phyloP scores from a whole-genome alignment of 2,797 vertebrate species.

The Erpetoichthys calabaricus region DNA sequence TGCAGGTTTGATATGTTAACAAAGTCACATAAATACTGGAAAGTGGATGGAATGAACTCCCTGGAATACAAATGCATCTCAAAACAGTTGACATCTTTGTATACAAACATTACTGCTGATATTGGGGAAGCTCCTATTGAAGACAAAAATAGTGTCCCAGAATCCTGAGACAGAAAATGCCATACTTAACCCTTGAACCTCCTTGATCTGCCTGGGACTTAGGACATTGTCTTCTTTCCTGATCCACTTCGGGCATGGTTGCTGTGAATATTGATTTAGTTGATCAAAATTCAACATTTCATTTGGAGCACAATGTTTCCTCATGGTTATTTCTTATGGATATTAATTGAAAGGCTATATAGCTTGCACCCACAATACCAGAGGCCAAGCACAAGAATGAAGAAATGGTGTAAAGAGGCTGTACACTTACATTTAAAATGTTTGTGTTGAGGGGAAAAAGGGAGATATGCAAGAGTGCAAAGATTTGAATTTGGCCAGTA shows the following conservation, averaged over 20 bases:
- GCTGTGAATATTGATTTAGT: no score
- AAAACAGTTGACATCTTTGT: slow-evolving; percentile 31
- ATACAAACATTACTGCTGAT: slow-evolving; percentile 43
- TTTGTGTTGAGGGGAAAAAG: no score
- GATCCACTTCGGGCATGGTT: background rate
- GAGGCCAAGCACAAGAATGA: no score
- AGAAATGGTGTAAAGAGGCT: no score
- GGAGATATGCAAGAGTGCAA: no score
- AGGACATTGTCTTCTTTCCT: background rate
- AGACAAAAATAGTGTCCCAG: slow-evolving; percentile 6
- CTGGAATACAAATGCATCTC: slow-evolving; percentile 36
- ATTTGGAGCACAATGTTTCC: no score
- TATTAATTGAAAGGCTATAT: no score
- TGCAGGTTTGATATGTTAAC: slow-evolving; percentile 22
- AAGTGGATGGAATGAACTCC: slow-evolving; percentile 44
- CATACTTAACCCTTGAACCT: background rate
- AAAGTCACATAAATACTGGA: slow-evolving; percentile 34
- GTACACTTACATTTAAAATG: no score
- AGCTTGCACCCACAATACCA: no score
- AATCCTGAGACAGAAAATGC: background rate
- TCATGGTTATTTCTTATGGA: no score
- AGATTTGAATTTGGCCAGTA: no score
- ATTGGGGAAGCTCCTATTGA: slow-evolving; percentile 27
- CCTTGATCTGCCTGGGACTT: background rate
- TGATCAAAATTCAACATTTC: no score